These are phyloP conservation scores for Microctenopoma steveboyesi DNA, from an alignment of 2,797 vertebrate species.

Conservation along the genomic window DNA sequence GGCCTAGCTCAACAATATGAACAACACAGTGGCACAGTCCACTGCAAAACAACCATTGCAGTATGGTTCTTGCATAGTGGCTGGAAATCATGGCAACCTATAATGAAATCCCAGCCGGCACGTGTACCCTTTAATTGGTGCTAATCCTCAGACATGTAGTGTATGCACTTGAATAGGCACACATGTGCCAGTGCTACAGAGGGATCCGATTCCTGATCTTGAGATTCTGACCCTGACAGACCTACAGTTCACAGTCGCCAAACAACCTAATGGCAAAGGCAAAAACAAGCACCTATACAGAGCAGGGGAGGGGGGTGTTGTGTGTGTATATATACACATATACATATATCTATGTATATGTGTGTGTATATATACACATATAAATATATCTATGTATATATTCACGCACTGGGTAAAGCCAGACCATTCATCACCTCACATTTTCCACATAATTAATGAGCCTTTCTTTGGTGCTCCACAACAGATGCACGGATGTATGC, in stretches of 20 bases:
- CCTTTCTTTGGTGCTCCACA: too few relatives aligned
- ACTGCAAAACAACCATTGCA: neutral
- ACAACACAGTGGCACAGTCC: neutral
- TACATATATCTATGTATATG: too few relatives aligned
- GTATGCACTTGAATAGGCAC: conserved; percentile 38
- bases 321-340: too few relatives aligned
- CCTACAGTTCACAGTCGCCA: too few relatives aligned
- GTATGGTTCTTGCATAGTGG: neutral
- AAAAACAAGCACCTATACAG: too few relatives aligned
- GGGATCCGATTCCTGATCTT: conserved; percentile 58
- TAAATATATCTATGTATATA: neutral
- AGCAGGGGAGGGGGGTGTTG: too few relatives aligned
- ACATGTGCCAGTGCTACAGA: conserved; percentile 42
- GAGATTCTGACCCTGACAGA: too few relatives aligned
- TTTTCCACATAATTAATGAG: neutral
- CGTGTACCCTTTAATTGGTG: conserved; percentile 53
- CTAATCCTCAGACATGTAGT: conserved; percentile 55
- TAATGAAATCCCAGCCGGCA: conserved; percentile 44
- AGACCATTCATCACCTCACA: neutral
- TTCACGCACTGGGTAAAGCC: neutral
- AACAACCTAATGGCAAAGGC: too few relatives aligned
- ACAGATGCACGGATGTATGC: neutral
- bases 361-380: too few relatives aligned
- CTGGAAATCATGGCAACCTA: conserved; percentile 22
- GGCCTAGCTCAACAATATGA: neutral